Evolutionary conservation across 2,797 vertebrate species (phyloP).

Genomic region (Acanthornis magna): DNA sequence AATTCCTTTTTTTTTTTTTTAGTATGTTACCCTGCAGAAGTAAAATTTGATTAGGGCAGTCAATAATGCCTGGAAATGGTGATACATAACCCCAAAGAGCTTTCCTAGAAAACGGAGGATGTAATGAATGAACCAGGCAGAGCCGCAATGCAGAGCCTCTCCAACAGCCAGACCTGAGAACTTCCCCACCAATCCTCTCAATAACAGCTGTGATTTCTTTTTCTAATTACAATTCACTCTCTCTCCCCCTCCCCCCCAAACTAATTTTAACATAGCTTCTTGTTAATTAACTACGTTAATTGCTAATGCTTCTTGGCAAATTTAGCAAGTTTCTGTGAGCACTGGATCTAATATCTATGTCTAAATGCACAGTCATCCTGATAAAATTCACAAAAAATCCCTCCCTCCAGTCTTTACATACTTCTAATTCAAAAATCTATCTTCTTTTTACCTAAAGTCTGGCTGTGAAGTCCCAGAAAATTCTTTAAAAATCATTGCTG

Average conservation of each 20-base stretch:
- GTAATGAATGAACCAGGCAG: background rate
- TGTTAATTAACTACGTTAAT: conserved; percentile 63
- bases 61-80: conserved; percentile 42
- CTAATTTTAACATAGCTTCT: conserved; percentile 58
- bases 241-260: background rate
- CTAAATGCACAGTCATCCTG: conserved; percentile 45
- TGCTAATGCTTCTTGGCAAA: conserved; percentile 60
- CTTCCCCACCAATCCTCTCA: conserved; percentile 12
- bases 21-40: background rate
- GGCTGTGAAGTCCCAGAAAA: background rate
- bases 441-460: background rate
- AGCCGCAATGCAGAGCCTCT: conserved; percentile 57
- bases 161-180: background rate
- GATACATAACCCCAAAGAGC: background rate
- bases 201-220: conserved; percentile 38
- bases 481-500: background rate
- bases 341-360: conserved; percentile 8
- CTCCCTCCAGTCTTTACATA: background rate
- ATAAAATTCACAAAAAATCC: background rate
- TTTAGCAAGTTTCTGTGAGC: conserved; percentile 39
- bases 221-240: conserved; percentile 42
- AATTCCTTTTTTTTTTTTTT: background rate
- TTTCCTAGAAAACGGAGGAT: conserved; percentile 44
- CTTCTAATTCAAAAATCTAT: conserved; percentile 16
- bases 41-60: conserved; percentile 37